phyloP scores from a whole-genome alignment of 2,888 invertebrate genomes.

The Actias luna region DNA sequence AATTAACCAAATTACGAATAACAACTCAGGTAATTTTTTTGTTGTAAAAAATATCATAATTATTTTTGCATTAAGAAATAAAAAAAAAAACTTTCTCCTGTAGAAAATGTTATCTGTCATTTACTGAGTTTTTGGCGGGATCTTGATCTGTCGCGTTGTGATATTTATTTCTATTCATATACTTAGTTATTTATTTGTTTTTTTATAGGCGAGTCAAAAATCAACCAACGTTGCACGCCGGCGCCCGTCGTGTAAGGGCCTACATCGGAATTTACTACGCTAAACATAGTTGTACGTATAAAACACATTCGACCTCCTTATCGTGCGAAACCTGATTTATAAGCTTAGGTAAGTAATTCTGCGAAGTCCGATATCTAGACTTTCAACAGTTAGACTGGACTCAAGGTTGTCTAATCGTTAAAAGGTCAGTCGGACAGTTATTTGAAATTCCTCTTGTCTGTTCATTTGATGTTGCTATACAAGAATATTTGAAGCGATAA shows the following conservation, averaged over 20 bases:
- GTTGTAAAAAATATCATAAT: too few relatives aligned
- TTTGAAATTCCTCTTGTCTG: slow-evolving; percentile 9
- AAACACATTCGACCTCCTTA: slow-evolving; percentile 15
- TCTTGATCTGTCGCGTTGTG: too few relatives aligned
- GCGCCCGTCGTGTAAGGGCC: not conserved
- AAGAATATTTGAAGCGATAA: not conserved
- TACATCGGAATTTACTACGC: not conserved
- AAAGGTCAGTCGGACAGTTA: slow-evolving; percentile 13
- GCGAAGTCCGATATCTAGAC: slow-evolving; percentile 40
- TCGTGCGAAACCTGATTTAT: slow-evolving; percentile 26
- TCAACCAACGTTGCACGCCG: too few relatives aligned
- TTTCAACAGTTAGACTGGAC: slow-evolving; percentile 18
- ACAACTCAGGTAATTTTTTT: too few relatives aligned
- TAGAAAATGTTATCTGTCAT: not conserved
- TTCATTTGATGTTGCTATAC: not conserved
- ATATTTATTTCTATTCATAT: too few relatives aligned
- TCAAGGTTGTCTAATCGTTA: slow-evolving; percentile 17
- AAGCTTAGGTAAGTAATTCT: slow-evolving; percentile 39
- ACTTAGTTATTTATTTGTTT: too few relatives aligned
- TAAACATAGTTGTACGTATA: not conserved
- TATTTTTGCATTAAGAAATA: too few relatives aligned
- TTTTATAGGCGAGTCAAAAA: too few relatives aligned
- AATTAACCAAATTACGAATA: too few relatives aligned
- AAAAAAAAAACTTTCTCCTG: too few relatives aligned
- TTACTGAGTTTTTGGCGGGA: not conserved